Evolutionary conservation across 2,113 vertebrate species (phyloP).

Genomic region (Alaudala cheleensis): DNA sequence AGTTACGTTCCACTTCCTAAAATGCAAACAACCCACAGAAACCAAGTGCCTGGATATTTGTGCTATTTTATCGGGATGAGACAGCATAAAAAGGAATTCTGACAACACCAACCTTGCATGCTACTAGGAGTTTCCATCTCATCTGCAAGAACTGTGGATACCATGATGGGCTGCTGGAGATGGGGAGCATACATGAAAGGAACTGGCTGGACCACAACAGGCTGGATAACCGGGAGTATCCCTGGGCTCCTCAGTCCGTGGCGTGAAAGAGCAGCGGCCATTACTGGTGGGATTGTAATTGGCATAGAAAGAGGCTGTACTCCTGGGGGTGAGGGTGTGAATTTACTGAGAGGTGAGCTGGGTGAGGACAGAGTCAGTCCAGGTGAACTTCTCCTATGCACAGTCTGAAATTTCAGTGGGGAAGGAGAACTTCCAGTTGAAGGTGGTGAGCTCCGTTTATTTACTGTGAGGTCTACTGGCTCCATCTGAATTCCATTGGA

Average conservation of each 20-base stretch:
- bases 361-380: conserved; percentile 74
- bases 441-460: conserved; percentile 85
- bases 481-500: conserved; percentile 85
- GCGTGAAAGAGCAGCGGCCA: conserved; percentile 82
- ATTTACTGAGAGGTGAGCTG: conserved; percentile 78
- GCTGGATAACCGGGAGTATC: conserved; percentile 88
- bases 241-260: conserved; percentile 79
- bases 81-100: not conserved
- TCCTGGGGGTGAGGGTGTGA: conserved; percentile 67
- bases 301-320: conserved; percentile 77
- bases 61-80: not conserved
- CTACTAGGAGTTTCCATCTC: conserved; percentile 78
- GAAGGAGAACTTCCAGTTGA: conserved; percentile 80
- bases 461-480: conserved; percentile 93
- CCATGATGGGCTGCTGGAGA: conserved; percentile 87
- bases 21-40: not conserved
- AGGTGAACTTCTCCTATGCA: conserved; percentile 73
- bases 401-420: conserved; percentile 80
- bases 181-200: conserved; percentile 88
- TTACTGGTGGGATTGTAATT: conserved; percentile 80
- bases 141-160: conserved; percentile 80
- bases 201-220: conserved; percentile 87
- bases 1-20: not conserved
- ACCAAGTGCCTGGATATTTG: not conserved
- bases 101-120: conserved; percentile 79